Base-by-base conservation (phyloP, 2,797 vertebrate genomes). In the Hipposideros larvatus region DNA sequence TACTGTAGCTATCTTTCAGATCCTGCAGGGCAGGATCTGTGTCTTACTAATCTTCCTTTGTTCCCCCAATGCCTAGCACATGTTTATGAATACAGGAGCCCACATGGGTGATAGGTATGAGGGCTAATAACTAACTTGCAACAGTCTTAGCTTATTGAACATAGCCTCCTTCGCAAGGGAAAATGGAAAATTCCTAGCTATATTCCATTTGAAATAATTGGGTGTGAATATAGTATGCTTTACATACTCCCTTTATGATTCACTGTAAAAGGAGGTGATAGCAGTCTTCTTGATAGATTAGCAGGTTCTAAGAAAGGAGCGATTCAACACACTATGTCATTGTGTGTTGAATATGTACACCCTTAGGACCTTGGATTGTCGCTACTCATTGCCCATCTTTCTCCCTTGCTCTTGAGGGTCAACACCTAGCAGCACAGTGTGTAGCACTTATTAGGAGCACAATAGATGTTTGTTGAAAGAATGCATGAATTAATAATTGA, bases 281-380 rank as follows among this genome's bases (percentile, higher is more conserved):
- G 63, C 51, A 77, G 71, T 85, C 48, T 80, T 90, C 66, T 82
- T 91, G 84, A 65, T 43, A 91, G 74, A 85, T 82, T 51, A 96
- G 16, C 16, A 75, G 53, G 21, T 48, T 63, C 19, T 85, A 71
- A 26, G 71, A 78, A 84, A 94, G 71, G 41, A 88, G 16, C 85
- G 41, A 59, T n/a, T 89, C 51, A 43, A 22, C 75, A 7, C 22
- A 48, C 59, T 37, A 37, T 37, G 37, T 37, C 37, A 37, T 37
- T 37, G 37, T 37, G 37, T 37, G 37, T 37, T 37, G 37, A 37
- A 37, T 37, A 37, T 37, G 37, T 37, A 68, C 24, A 37, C 18
- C 89, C 22, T 66, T 4, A 31, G 57, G 24, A 84, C 70, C 48
- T 66, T 94, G 22, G 55, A 78, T 94, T 91, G 31, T 95, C 41